These are phyloP conservation scores for Calephelis nemesis DNA, from an alignment of 1,140 invertebrate species.

Conservation along the genomic window DNA sequence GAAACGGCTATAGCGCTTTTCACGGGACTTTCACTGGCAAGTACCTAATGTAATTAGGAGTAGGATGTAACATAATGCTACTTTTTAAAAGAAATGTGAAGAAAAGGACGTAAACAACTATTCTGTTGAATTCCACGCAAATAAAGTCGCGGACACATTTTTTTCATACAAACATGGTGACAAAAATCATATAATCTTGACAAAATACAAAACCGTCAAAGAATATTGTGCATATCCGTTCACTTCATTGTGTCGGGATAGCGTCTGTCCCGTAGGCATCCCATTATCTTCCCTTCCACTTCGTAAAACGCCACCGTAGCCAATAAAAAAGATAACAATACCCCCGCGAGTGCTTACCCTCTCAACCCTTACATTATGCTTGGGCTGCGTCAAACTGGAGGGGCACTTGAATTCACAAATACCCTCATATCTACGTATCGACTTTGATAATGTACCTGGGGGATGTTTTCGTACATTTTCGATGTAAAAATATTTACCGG, in stretches of 20 bases:
- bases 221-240: conserved; percentile 2
- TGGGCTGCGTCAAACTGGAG: background rate
- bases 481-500: too few relatives aligned
- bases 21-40: too few relatives aligned
- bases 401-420: conserved; percentile 9
- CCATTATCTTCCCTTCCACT: conserved; percentile 38
- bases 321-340: conserved; percentile 37
- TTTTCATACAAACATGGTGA: too few relatives aligned
- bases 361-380: conserved; percentile 19
- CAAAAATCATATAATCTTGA: too few relatives aligned
- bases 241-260: conserved; percentile 10
- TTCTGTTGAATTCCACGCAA: too few relatives aligned
- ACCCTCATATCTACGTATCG: conserved; percentile 6
- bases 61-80: too few relatives aligned
- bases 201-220: background rate
- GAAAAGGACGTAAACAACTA: too few relatives aligned
- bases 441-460: background rate
- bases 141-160: too few relatives aligned
- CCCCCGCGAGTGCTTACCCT: conserved; percentile 26
- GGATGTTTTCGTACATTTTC: background rate
- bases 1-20: too few relatives aligned
- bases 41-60: too few relatives aligned
- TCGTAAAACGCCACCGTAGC: conserved; percentile 29
- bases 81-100: too few relatives aligned
- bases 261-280: conserved; percentile 25